Percentiles rank a stretch among this genome's conserved stretches.
phyloP scores from a whole-genome alignment of 2,888 invertebrate species.

The Apotomis turbidana region DNA sequence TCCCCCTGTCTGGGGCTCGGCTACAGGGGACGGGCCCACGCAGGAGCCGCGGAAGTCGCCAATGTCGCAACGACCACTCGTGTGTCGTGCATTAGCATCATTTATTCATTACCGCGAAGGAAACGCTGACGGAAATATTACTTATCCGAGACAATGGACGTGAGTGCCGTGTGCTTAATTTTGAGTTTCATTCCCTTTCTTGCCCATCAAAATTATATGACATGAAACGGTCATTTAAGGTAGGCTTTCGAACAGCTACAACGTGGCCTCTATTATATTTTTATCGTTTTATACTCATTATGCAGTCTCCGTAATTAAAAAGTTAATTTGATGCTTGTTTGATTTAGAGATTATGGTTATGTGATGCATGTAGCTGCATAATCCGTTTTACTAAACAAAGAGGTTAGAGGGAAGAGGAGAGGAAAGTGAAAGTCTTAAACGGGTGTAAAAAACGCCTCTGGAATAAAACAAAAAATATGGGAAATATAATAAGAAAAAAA shows the following conservation, averaged over 20 bases:
- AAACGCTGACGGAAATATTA: constrained; percentile 39
- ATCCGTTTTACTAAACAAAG: constrained; percentile 28
- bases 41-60: constrained; percentile 36
- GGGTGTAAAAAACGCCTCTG: background rate
- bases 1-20: constrained; percentile 7
- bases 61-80: constrained; percentile 31
- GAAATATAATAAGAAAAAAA: background rate
- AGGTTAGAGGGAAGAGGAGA: too few relatives aligned
- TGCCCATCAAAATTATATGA: constrained; percentile 4
- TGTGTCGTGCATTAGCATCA: constrained; percentile 38
- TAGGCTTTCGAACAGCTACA: background rate
- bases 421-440: constrained; percentile 27
- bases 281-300: constrained; percentile 4
- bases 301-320: constrained; percentile 27
- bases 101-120: constrained; percentile 41
- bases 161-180: constrained; percentile 21
- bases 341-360: constrained; percentile 21
- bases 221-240: background rate
- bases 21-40: constrained; percentile 29
- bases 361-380: constrained; percentile 13
- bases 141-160: constrained; percentile 38
- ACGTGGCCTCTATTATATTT: constrained; percentile 5
- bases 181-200: constrained; percentile 13
- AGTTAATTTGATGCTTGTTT: constrained; percentile 31
- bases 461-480: background rate